Evolutionary conservation across 2,797 vertebrate species (phyloP).

Genomic region (Myotis pilosus): DNA sequence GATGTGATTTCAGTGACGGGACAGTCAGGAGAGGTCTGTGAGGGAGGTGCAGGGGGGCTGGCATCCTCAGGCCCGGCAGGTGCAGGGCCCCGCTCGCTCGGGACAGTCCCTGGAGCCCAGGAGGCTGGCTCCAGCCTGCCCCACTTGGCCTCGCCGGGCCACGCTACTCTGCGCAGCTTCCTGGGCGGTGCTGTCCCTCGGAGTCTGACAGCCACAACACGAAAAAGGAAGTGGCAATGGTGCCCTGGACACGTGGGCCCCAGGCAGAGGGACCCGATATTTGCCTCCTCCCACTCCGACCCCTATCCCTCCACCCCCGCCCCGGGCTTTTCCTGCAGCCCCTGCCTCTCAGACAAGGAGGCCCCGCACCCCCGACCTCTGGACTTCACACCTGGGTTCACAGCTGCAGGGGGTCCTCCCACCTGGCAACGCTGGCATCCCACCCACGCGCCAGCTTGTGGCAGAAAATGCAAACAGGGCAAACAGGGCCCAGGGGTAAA

Average conservation of each 20-base stretch:
- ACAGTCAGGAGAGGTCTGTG: background rate
- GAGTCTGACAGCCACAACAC: background rate
- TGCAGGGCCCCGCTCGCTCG: no score
- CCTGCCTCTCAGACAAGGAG: background rate
- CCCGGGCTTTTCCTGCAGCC: background rate
- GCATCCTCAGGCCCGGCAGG: no score
- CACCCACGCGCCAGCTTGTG: background rate
- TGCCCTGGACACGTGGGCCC: background rate
- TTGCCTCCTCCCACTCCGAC: background rate
- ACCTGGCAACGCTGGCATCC: background rate
- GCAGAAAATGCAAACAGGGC: background rate
- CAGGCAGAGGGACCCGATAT: no score
- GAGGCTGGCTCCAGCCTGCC: background rate
- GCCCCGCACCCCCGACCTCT: rapidly evolving
- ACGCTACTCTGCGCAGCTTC: background rate
- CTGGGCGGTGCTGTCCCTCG: background rate
- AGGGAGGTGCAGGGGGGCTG: background rate
- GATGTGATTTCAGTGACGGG: background rate
- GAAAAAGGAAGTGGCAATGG: background rate
- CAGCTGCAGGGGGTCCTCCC: background rate
- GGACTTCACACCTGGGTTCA: background rate
- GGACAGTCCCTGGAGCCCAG: background rate
- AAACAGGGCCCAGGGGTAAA: background rate
- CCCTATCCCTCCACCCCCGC: no score
- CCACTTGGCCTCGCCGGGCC: background rate